phyloP scores from a whole-genome alignment of 2,113 vertebrate genomes.

The Thymallus thymallus region DNA sequence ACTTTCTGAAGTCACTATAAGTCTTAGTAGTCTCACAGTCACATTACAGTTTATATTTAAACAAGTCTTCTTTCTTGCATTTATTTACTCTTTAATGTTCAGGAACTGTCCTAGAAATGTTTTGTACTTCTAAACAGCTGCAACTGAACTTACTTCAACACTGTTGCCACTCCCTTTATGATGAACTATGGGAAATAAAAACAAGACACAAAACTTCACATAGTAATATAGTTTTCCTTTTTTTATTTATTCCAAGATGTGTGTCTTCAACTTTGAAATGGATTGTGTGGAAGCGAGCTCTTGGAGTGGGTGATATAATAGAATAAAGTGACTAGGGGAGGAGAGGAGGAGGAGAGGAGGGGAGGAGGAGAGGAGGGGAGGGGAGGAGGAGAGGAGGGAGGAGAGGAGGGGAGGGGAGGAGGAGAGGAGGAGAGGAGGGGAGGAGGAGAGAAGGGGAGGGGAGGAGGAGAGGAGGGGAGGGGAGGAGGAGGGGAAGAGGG shows the following conservation, averaged over 20 bases:
- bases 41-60: too few relatives aligned
- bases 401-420: conserved; percentile 21
- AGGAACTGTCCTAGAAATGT: too few relatives aligned
- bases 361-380: conserved; percentile 13
- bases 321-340: neutral
- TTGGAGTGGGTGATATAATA: conserved; percentile 7
- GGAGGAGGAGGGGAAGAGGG: conserved; percentile 9
- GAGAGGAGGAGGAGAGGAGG: conserved; percentile 10
- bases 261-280: conserved; percentile 27
- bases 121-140: too few relatives aligned
- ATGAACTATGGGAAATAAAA: conserved; percentile 7
- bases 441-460: neutral
- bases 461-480: conserved; percentile 22
- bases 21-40: too few relatives aligned
- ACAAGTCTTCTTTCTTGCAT: too few relatives aligned
- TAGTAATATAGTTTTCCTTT: conserved; percentile 63
- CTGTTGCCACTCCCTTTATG: too few relatives aligned
- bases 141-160: too few relatives aligned
- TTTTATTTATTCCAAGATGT: conserved; percentile 65
- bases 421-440: neutral
- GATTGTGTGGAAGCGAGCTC: conserved; percentile 28
- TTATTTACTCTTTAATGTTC: too few relatives aligned
- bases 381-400: conserved; percentile 14
- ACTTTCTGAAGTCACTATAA: too few relatives aligned
- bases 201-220: conserved; percentile 37